Conservation (phyloP, 2,113 vertebrate genomes). For the Regulus satrapa region DNA sequence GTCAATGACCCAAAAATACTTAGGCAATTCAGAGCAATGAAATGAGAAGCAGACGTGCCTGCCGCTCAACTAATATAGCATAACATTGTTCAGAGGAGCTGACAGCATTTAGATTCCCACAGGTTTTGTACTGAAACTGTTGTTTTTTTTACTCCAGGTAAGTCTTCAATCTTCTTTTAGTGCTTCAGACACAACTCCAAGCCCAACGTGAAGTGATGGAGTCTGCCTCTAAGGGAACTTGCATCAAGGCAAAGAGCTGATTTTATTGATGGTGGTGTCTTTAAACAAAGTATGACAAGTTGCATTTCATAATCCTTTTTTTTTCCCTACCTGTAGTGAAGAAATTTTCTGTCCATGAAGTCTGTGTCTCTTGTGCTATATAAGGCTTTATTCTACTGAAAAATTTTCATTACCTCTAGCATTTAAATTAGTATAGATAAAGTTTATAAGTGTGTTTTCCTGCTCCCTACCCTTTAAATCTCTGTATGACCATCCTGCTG, state of each 20-base stretch:
- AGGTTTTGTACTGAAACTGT: not conserved
- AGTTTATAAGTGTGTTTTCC: not conserved
- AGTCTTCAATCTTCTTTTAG: not conserved
- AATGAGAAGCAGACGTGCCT: not conserved
- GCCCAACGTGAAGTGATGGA: not conserved
- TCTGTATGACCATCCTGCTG: not conserved
- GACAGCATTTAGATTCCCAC: not conserved
- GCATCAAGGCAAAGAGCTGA: not conserved
- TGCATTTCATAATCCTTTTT: not conserved
- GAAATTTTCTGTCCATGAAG: not conserved
- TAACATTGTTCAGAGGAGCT: not conserved
- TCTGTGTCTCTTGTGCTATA: not conserved
- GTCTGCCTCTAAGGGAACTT: not conserved
- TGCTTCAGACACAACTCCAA: not conserved
- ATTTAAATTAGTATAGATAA: not conserved
- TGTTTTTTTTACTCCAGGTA: not conserved
- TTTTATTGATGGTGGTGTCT: not conserved
- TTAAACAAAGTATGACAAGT: not conserved
- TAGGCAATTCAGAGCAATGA: not conserved
- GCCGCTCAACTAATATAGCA: not conserved
- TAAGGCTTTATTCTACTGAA: not conserved
- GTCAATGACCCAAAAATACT: not conserved
- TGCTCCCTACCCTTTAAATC: not conserved
- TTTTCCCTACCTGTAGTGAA: not conserved
- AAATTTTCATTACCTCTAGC: not conserved